phyloP scores from a whole-genome alignment of 2,888 invertebrate species.

The Cynaeus angustus region DNA sequence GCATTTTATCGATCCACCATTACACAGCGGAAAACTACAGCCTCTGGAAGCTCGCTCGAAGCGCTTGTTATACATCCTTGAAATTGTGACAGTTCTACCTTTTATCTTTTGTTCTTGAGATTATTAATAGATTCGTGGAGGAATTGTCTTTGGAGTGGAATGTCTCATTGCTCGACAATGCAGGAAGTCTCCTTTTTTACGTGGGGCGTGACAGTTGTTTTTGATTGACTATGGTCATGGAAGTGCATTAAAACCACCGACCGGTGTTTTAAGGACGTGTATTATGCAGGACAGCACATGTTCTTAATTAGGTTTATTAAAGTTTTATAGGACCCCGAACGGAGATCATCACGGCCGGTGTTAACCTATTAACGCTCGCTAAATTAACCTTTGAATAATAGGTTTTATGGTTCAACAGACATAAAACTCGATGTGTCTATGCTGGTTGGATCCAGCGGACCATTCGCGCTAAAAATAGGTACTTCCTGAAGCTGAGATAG shows the following conservation, averaged over 20 bases:
- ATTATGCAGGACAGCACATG: neutral
- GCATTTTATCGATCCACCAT: conserved; percentile 44
- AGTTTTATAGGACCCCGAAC: conserved; percentile 37
- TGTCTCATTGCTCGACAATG: neutral
- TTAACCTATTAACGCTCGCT: conserved; percentile 37
- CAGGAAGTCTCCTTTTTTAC: conserved; percentile 18
- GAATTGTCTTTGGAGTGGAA: conserved; percentile 7
- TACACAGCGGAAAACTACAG: conserved; percentile 44
- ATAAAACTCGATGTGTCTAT: neutral
- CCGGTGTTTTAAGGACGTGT: conserved; percentile 1
- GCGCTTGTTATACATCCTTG: conserved; percentile 19
- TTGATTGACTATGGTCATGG: conserved; percentile 31
- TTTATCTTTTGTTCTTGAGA: conserved; percentile 16
- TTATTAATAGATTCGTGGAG: conserved; percentile 18
- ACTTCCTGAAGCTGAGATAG: neutral
- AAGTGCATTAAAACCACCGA: neutral
- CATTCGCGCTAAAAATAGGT: neutral
- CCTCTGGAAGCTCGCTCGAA: conserved; percentile 20
- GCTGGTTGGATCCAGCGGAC: neutral
- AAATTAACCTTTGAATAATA: conserved; percentile 25
- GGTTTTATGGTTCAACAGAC: conserved; percentile 15
- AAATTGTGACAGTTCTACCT: conserved; percentile 24
- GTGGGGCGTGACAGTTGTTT: conserved; percentile 7
- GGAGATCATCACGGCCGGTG: conserved; percentile 17
- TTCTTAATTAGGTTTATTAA: conserved; percentile 33